phyloP scores from a whole-genome alignment of 2,113 vertebrate species.

The Petromus typicus region DNA sequence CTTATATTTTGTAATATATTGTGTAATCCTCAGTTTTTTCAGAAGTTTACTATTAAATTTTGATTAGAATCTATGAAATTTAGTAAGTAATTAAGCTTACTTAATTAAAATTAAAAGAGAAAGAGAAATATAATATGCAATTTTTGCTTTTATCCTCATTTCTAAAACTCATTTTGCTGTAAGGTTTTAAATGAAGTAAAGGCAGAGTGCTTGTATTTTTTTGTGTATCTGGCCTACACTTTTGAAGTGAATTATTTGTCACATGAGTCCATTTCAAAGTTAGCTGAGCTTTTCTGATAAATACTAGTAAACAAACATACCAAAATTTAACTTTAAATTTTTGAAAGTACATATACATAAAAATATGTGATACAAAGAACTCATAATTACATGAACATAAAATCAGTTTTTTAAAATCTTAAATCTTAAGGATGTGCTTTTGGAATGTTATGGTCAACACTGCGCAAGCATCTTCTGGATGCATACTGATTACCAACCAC shows the following conservation, averaged over 20 bases:
- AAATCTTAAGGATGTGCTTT: not conserved
- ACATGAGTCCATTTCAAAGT: constrained; percentile 38
- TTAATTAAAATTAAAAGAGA: no score
- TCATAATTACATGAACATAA: not conserved
- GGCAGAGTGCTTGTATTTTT: not conserved
- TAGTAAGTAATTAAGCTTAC: not conserved
- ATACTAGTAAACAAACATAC: constrained; percentile 21
- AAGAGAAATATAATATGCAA: not conserved
- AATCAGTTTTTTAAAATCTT: not conserved
- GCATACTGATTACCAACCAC: not conserved
- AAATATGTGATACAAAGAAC: not conserved
- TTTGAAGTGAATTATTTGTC: constrained; percentile 54
- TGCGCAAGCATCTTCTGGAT: not conserved
- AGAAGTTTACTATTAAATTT: not conserved
- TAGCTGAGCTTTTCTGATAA: constrained; percentile 1
- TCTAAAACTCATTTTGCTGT: not conserved
- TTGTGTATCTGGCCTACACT: not conserved
- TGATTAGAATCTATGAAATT: not conserved
- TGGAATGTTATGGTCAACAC: not conserved
- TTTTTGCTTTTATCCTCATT: not conserved
- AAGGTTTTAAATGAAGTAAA: not conserved
- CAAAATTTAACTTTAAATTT: constrained; percentile 33
- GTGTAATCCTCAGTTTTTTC: not conserved
- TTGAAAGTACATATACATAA: not conserved
- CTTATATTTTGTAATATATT: not conserved